These are phyloP conservation scores for Struthio camelus DNA, from an alignment of 2,113 vertebrate species.

Conservation along the genomic window DNA sequence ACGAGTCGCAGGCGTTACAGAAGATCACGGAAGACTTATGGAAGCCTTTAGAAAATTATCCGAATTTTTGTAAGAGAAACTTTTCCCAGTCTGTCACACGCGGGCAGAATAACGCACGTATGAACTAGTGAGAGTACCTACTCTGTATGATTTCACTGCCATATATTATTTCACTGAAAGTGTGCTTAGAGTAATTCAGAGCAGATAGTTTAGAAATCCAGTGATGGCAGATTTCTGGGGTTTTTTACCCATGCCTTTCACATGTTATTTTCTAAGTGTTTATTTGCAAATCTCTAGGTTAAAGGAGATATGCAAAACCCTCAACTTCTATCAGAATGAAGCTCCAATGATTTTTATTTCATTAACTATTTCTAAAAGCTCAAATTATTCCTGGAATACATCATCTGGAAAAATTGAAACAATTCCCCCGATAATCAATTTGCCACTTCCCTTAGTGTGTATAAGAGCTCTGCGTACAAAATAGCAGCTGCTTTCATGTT, in stretches of 20 bases:
- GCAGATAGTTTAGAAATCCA: background rate
- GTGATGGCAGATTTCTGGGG: background rate
- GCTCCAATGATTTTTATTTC: background rate
- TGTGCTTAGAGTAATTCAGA: background rate
- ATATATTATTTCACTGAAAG: background rate
- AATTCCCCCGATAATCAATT: background rate
- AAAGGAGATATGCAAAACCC: background rate
- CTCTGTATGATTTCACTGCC: background rate
- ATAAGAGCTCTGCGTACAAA: background rate
- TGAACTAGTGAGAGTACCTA: background rate
- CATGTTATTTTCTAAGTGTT: background rate
- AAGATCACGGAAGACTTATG: background rate
- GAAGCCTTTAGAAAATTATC: background rate
- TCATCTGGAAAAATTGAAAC: background rate
- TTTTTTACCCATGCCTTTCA: background rate
- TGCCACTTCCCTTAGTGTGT: fast-evolving
- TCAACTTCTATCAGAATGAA: background rate
- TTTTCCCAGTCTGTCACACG: background rate
- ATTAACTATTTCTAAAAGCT: background rate
- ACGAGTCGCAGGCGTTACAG: background rate
- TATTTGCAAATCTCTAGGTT: background rate
- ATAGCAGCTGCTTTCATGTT: background rate
- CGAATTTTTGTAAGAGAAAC: background rate
- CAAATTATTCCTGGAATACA: background rate
- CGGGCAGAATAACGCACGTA: background rate